Conservation (phyloP, 2,888 invertebrate genomes). For the Sarcophaga rosellei region DNA sequence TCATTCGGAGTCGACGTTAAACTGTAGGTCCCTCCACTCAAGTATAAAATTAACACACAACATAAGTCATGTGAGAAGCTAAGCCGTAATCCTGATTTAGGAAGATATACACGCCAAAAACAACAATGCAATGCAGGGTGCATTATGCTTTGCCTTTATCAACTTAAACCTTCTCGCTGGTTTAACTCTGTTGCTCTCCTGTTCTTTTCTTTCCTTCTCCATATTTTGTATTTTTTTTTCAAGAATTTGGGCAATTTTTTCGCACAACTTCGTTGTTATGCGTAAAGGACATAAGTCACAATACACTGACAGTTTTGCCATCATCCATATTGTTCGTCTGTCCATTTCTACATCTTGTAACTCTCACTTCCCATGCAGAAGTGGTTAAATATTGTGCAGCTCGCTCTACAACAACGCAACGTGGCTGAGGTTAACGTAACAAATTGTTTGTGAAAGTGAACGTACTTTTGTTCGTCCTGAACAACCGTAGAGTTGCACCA, state of each 20-base stretch:
- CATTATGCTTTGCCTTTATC: neutral
- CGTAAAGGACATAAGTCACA: neutral
- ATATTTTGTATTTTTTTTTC: neutral
- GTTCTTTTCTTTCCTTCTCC: neutral
- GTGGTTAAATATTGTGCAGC: slow-evolving; percentile 47
- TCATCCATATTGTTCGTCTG: neutral
- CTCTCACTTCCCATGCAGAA: slow-evolving; percentile 24
- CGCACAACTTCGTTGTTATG: slow-evolving; percentile 10
- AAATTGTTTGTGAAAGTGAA: slow-evolving; percentile 15
- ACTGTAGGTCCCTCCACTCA: too few relatives aligned
- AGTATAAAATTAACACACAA: too few relatives aligned
- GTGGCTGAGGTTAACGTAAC: slow-evolving; percentile 7
- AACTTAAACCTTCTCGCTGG: too few relatives aligned
- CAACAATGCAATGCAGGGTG: neutral
- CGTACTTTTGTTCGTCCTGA: neutral
- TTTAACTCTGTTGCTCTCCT: neutral
- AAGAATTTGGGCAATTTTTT: neutral
- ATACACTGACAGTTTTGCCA: neutral
- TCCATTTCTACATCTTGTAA: slow-evolving; percentile 13
- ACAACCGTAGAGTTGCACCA: neutral
- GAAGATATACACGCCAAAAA: neutral
- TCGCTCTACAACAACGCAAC: neutral
- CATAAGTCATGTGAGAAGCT: too few relatives aligned
- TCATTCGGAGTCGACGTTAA: too few relatives aligned
- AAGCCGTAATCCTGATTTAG: too few relatives aligned